Evolutionary conservation across 2,888 invertebrate genomes (phyloP).

Genomic region (Scotopteryx bipunctaria): DNA sequence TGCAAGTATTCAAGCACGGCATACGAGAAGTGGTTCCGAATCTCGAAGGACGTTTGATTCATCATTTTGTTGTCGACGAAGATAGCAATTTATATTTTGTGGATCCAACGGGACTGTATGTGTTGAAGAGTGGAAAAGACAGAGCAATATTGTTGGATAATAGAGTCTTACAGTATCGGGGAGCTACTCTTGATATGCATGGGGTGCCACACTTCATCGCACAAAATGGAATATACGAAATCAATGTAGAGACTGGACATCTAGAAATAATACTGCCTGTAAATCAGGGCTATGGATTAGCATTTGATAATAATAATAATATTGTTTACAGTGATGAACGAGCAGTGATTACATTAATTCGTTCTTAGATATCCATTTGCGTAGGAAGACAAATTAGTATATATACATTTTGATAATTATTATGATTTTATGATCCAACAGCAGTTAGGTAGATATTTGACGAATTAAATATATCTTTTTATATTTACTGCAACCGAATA

Average conservation of each 20-base stretch:
- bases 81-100: constrained; percentile 52
- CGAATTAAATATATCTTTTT: too few species aligned
- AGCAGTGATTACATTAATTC: constrained; percentile 52
- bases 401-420: not conserved
- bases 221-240: constrained; percentile 56
- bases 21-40: constrained; percentile 39
- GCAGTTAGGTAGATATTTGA: too few species aligned
- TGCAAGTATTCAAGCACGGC: constrained; percentile 46
- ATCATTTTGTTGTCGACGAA: constrained; percentile 54
- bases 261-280: constrained; percentile 45
- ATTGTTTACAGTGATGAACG: constrained; percentile 61
- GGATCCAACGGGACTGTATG: constrained; percentile 51
- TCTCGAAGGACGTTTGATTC: constrained; percentile 50
- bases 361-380: constrained; percentile 19
- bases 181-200: constrained; percentile 49
- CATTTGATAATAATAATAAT: constrained; percentile 61
- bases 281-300: constrained; percentile 57
- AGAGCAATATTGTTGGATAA: constrained; percentile 44
- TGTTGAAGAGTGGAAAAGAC: constrained; percentile 43
- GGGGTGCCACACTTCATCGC: constrained; percentile 56
- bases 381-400: not conserved
- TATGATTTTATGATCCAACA: too few species aligned
- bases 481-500: too few species aligned
- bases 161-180: constrained; percentile 50
- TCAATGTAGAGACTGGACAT: constrained; percentile 46